Evolutionary conservation across 53 echinoderm and acorn worm genomes (phyloP).

Genomic region (Paracentrotus lividus): DNA sequence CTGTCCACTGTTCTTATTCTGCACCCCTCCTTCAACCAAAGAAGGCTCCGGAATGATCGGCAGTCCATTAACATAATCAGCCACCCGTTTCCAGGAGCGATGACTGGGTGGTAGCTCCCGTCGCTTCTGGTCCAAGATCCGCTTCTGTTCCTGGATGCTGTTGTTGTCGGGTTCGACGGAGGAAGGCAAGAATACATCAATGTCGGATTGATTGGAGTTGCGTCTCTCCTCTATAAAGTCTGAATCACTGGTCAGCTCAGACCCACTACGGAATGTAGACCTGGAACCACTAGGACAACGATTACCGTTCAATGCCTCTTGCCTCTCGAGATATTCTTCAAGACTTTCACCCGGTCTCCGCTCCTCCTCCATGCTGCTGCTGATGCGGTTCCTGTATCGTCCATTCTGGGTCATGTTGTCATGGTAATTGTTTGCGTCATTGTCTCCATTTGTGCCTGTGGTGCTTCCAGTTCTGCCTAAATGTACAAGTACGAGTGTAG

Average conservation of each 20-base stretch:
- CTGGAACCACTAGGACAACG: not conserved
- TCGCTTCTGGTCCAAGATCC: constrained; percentile 61
- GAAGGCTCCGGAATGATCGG: constrained; percentile 60
- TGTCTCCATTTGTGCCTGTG: constrained; percentile 56
- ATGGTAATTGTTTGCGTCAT: not conserved
- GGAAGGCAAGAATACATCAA: constrained; percentile 45
- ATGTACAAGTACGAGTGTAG: no score
- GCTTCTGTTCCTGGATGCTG: constrained; percentile 34
- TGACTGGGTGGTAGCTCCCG: constrained; percentile 37
- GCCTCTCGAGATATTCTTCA: not conserved
- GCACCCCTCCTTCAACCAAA: not conserved
- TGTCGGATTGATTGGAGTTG: constrained; percentile 24
- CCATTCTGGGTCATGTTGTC: not conserved
- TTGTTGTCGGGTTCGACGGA: not conserved
- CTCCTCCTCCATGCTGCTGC: constrained; percentile 19
- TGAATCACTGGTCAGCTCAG: constrained; percentile 57
- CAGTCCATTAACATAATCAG: constrained; percentile 51
- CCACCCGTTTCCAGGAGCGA: constrained; percentile 40
- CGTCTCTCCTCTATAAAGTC: constrained; percentile 35
- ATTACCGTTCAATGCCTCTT: not conserved
- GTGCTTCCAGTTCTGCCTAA: constrained; percentile 62
- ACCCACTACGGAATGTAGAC: constrained; percentile 56
- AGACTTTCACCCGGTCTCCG: constrained; percentile 11
- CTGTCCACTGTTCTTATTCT: constrained; percentile 6
- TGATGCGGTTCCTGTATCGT: not conserved